These are phyloP conservation scores for Condylura cristata DNA, from an alignment of 2,113 vertebrate genomes.

Conservation along the genomic window DNA sequence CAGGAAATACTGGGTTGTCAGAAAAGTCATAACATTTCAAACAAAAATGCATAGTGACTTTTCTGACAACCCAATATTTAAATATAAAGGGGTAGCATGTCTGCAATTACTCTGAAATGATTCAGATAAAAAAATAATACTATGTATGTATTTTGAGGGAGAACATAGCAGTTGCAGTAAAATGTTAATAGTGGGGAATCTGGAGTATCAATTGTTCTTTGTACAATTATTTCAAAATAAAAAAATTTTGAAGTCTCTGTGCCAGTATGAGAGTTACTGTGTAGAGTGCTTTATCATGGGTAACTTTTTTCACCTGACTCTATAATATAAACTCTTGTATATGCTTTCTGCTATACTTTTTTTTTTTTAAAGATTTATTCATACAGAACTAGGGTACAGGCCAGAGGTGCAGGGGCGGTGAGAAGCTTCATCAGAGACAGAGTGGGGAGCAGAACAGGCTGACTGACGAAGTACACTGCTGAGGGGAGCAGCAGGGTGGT, in stretches of 20 bases:
- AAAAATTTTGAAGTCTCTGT: not conserved
- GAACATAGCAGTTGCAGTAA: conserved; percentile 10
- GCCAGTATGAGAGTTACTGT: not conserved
- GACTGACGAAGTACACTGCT: no score
- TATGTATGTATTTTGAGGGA: not conserved
- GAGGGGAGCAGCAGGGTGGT: no score
- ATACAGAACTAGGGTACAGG: no score
- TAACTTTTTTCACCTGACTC: conserved; percentile 6
- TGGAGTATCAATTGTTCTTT: not conserved
- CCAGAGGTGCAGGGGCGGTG: no score
- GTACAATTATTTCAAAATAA: conserved; percentile 39
- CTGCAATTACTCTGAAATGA: not conserved
- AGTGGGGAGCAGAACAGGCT: no score
- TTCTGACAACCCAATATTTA: not conserved
- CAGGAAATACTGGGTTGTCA: not conserved
- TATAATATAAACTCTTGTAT: not conserved
- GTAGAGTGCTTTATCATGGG: not conserved
- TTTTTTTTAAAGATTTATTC: no score
- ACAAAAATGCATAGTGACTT: no score
- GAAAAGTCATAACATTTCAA: no score
- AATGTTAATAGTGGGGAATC: not conserved
- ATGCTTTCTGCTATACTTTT: not conserved
- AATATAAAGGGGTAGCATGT: not conserved
- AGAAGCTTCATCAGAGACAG: no score
- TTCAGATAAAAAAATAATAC: conserved; percentile 43